Percentiles rank a stretch among this genome's conserved stretches.
Evolutionary conservation across 1,140 invertebrate species (phyloP).

Genomic region (Platorchestia sp.): DNA sequence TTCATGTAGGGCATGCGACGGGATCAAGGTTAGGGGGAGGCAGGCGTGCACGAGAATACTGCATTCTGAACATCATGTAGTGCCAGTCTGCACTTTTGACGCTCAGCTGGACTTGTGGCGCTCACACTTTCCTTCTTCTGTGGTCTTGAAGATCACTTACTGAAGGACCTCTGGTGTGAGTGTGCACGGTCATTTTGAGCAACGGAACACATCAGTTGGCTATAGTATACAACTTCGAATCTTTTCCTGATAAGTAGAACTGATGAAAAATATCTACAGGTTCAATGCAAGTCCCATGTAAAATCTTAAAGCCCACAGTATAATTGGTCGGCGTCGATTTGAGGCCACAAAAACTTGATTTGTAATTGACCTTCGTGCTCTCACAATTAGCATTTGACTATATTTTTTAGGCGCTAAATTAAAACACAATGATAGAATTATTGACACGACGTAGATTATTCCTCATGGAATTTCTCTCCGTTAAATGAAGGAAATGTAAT

Average conservation of each 20-base stretch:
- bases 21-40: background rate
- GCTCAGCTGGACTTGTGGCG: no score
- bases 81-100: background rate
- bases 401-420: background rate
- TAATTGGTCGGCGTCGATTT: background rate
- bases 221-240: background rate
- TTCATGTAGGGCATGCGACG: background rate
- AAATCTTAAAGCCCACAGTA: background rate
- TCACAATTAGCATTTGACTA: background rate
- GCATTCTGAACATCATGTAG: background rate
- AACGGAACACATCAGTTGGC: background rate
- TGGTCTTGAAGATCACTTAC: background rate
- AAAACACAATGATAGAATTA: background rate
- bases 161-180: background rate
- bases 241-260: background rate
- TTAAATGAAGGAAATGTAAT: background rate
- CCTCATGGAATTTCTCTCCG: background rate
- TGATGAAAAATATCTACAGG: background rate
- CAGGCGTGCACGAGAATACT: background rate
- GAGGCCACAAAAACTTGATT: background rate
- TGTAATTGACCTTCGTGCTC: background rate
- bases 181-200: background rate
- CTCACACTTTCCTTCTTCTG: no score
- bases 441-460: background rate
- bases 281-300: background rate